Percentiles rank a stretch among this genome's conserved stretches.
Conservation (phyloP, 2,113 vertebrate species). For the Grallaria varia region DNA sequence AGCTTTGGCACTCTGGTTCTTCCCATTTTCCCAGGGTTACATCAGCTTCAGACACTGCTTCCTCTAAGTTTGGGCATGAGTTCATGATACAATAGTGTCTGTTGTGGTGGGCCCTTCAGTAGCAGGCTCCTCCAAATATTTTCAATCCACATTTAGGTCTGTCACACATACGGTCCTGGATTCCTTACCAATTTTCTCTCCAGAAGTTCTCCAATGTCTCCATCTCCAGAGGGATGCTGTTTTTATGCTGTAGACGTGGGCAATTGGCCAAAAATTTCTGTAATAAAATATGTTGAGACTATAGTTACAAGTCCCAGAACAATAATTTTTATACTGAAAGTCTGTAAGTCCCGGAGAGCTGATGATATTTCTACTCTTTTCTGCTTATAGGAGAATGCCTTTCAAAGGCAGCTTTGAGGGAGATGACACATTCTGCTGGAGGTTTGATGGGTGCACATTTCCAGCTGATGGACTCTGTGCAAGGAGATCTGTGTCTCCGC, state of each 20-base stretch:
- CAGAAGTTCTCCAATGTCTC: not conserved
- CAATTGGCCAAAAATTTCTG: not conserved
- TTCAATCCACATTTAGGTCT: not conserved
- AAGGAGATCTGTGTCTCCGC: not conserved
- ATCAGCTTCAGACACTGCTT: not conserved
- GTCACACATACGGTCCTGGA: not conserved
- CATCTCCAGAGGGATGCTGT: not conserved
- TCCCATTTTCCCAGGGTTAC: not conserved
- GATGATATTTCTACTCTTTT: not conserved
- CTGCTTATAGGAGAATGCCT: not conserved
- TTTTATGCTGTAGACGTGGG: not conserved
- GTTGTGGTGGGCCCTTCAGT: not conserved
- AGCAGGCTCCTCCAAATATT: not conserved
- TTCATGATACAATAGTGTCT: not conserved
- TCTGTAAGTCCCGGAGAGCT: not conserved
- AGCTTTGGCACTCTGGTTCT: not conserved
- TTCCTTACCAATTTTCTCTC: not conserved
- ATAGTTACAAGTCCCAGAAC: not conserved
- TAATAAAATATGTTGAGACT: not conserved
- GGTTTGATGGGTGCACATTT: not conserved
- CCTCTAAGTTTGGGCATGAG: not conserved
- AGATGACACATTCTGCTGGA: fast-evolving
- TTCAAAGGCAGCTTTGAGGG: not conserved
- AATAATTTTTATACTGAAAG: not conserved
- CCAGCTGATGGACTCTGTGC: not conserved